Conservation (phyloP, 2,797 vertebrate genomes). For the Sebastes steindachneri region DNA sequence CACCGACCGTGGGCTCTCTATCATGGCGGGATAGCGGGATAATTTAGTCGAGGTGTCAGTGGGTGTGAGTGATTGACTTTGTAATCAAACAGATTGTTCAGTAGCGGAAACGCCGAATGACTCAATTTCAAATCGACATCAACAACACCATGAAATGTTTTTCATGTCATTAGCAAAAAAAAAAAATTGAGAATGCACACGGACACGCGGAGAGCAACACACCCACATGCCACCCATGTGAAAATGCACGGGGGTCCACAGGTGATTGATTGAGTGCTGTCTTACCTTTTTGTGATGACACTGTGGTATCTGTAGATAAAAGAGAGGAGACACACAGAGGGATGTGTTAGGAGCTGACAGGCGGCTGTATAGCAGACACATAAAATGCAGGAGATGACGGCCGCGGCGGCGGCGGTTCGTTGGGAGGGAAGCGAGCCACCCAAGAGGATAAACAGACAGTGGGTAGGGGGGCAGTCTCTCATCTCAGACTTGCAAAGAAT, state of each 20-base stretch:
- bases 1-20: conserved; percentile 47
- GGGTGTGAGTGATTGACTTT: conserved; percentile 73
- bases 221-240: neutral
- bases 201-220: neutral
- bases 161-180: conserved; percentile 59
- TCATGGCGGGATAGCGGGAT: conserved; percentile 46
- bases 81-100: conserved; percentile 77
- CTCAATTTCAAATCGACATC: conserved; percentile 62
- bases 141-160: conserved; percentile 52
- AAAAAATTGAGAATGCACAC: conserved; percentile 5
- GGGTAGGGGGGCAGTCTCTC: conserved; percentile 18
- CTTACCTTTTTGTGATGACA: conserved; percentile 84
- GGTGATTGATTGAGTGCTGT: conserved; percentile 55
- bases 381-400: conserved; percentile 51
- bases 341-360: conserved; percentile 51
- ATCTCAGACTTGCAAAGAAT: conserved; percentile 34
- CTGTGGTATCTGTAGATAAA: conserved; percentile 74
- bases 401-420: conserved; percentile 4
- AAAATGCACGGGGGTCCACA: conserved; percentile 28
- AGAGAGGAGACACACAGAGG: conserved; percentile 55
- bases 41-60: conserved; percentile 65
- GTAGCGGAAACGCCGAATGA: conserved; percentile 53
- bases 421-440: conserved; percentile 27
- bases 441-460: conserved; percentile 46
- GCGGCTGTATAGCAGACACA: conserved; percentile 22